Base-by-base conservation (phyloP, 1,140 invertebrate species). In the Drosophila nannoptera region DNA sequence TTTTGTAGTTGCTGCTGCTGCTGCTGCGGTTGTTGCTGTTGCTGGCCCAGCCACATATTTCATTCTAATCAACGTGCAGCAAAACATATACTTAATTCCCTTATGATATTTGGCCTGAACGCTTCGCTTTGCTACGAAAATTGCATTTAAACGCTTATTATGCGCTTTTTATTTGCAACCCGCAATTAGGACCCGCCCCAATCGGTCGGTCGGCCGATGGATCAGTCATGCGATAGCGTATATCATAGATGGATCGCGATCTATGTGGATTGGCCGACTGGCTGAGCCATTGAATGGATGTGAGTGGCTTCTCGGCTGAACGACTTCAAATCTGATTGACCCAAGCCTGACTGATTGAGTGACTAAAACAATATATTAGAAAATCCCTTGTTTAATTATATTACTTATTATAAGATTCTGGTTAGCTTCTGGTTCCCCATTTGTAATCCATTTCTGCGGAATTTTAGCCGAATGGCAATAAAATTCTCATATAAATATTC, bases 131-230 rank as follows among this genome's bases (percentile, higher is more conserved):
- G 87, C 71, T 11, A 69, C 75, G 78, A 87, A 88, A 88, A 88
- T 88, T 88, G 87, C 87, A 88, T 88, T 88, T 88, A 88, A 88
- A 88, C 82, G 86, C 87, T 81, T 82, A 88, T 88, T 88, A 87
- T 88, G 87, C 81, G 87, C 86, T 82, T 88, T 88, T 88, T 88
- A 87, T 88, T 86, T 78, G 82, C 77, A 86, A 82, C 81, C 82
- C 74, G 87, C 87, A 84, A 74, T 84, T 84, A 86, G 68, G 69
- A 9, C n/a, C 14, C n/a, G 78, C 55, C 62, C 62, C 68, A 83
- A 61, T 69, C 12, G 40, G 7, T 68, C 69, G 45, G 29, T 53
- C 68, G 78, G 58, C 67, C 12, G 40, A 14, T 68, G 65, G 45
- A 16, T 53, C 73, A 71, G 73, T 80, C 81, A 84, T 84, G 81